phyloP scores from a whole-genome alignment of 2,113 vertebrate genomes.

The Uropsilus gracilis region DNA sequence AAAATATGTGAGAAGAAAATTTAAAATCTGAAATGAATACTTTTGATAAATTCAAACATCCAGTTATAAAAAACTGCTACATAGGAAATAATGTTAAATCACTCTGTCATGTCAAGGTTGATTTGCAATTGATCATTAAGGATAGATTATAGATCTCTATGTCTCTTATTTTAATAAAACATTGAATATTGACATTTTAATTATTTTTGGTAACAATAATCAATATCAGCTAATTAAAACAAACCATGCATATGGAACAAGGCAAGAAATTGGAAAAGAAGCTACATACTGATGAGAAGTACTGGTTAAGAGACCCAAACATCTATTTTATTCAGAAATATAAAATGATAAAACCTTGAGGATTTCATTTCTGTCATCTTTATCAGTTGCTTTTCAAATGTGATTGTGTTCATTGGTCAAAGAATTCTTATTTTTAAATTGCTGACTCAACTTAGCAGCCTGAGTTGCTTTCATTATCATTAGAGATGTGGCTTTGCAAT shows the following conservation, averaged over 20 bases:
- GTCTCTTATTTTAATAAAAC: constrained; percentile 23
- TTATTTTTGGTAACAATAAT: constrained; percentile 19
- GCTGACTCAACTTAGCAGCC: constrained; percentile 69
- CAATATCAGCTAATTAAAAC: constrained; percentile 6
- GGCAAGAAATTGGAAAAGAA: background rate
- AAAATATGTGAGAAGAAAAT: constrained; percentile 23
- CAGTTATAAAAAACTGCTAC: constrained; percentile 58
- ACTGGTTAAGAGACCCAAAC: constrained; percentile 37
- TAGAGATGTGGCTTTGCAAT: constrained; percentile 44
- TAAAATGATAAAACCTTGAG: constrained; percentile 39
- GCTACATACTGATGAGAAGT: background rate
- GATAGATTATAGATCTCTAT: constrained; percentile 21
- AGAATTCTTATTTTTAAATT: constrained; percentile 67
- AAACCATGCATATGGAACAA: background rate
- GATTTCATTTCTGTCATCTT: constrained; percentile 3
- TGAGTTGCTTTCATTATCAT: constrained; percentile 67
- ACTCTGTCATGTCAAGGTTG: constrained; percentile 56
- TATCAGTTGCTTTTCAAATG: constrained; percentile 63
- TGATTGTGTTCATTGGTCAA: constrained; percentile 61
- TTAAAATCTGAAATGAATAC: constrained; percentile 42
- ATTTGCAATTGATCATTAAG: constrained; percentile 52
- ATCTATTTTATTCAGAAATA: constrained; percentile 44
- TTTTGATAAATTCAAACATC: constrained; percentile 19
- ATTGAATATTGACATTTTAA: constrained; percentile 11
- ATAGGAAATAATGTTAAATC: constrained; percentile 73